Evolutionary conservation across 1,140 invertebrate genomes (phyloP), one percentile per base, ranked within the genome.

Genomic region (Augochlora pura): DNA sequence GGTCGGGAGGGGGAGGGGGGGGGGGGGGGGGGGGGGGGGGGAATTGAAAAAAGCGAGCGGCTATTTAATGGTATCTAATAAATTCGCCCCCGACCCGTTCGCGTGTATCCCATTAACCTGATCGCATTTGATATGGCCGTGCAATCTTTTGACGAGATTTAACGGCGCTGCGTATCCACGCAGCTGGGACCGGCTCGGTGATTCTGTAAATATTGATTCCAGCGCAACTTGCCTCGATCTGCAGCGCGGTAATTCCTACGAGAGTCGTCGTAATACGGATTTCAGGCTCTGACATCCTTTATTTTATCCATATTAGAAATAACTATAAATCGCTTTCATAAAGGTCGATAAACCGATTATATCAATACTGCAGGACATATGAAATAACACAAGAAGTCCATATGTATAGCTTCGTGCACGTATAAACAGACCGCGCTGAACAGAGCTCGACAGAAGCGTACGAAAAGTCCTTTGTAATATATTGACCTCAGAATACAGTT

Each of bases 51-150:
- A 74, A 60, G 27, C 72, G 46, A 32, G n/a, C 14, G 27, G 16
- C 60, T 39, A 49, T 60, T 72, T 73, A 66, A 72, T 64, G 77
- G 70, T 65, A 67, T 63, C 65, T 67, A 76, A 76, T 54, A 68
- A 80, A 75, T 77, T 72, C 68, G 9, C 32, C 10, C 46, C 16
- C 23, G 75, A 77, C n/a, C 25, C 64, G 23, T 2, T 14, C 25
- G 1, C 16, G 57, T 39, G 46, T 71, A 72, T 64, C 46, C 46
- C 76, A 32, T 77, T 72, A 64, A 72, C 59, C 21, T 32, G 27
- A 77, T 77, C 68, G 25, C 49, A 4, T 72, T 72, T 70, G 16
- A 42, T 63, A 70, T n/a, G 54, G 10, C 16, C 57, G 18, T 8
- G 23, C 59, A 27, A 77, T 70, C 16, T 52, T 63, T 16, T 39